These are phyloP conservation scores for Cyclophora albipunctata DNA, from an alignment of 2,888 invertebrate genomes.

Conservation along the genomic window DNA sequence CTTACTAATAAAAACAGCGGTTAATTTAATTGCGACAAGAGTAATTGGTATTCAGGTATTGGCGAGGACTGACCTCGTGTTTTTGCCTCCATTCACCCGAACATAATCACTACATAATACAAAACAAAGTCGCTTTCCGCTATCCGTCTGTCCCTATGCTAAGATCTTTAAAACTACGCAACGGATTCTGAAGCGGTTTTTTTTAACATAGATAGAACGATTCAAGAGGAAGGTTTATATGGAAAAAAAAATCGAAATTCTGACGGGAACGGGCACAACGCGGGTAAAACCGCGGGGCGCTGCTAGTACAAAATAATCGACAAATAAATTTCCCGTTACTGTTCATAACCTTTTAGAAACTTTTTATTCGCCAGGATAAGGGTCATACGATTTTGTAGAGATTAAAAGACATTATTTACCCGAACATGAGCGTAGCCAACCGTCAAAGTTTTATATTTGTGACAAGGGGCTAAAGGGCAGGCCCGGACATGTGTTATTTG, in stretches of 20 bases:
- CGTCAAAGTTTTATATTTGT: conserved; percentile 63
- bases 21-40: conserved; percentile 13
- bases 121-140: too few species aligned
- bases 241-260: too few species aligned
- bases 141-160: too few species aligned
- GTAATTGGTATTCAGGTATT: conserved; percentile 31
- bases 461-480: conserved; percentile 52
- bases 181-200: too few species aligned
- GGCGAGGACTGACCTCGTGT: conserved; percentile 16
- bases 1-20: not conserved
- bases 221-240: too few species aligned
- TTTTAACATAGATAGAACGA: too few species aligned
- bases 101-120: conserved; percentile 15
- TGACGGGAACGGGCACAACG: too few species aligned
- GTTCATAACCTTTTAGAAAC: conserved; percentile 47
- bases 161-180: too few species aligned
- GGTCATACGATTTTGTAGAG: conserved; percentile 53
- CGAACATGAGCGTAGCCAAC: conserved; percentile 48
- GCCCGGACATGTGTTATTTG: conserved; percentile 39
- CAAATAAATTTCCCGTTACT: conserved; percentile 54
- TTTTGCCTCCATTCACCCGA: conserved; percentile 30
- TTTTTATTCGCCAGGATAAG: conserved; percentile 51
- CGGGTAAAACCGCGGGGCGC: too few species aligned
- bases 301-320: conserved; percentile 48
- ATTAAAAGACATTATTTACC: conserved; percentile 70